These are phyloP conservation scores for Micromys minutus DNA, from an alignment of 2,113 vertebrate species.

Conservation along the genomic window DNA sequence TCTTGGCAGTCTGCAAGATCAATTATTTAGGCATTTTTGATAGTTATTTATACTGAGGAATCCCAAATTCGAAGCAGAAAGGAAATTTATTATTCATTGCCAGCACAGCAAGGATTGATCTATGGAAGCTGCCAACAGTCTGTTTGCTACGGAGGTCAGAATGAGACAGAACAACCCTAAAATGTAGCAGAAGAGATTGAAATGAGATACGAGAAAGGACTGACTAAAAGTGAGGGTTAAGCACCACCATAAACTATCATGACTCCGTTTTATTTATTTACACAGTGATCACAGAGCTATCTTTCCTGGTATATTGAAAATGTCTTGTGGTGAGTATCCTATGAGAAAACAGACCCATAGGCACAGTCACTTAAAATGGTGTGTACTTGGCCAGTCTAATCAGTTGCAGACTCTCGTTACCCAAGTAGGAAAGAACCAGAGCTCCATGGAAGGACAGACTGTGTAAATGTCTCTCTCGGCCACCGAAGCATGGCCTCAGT, in stretches of 20 bases:
- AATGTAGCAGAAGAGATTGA: slow-evolving; percentile 55
- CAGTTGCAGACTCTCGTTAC: neutral
- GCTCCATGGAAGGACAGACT: neutral
- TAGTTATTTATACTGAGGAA: slow-evolving; percentile 14
- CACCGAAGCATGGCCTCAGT: neutral
- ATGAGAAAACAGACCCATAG: neutral
- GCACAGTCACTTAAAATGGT: slow-evolving; percentile 53
- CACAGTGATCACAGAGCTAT: slow-evolving; percentile 6
- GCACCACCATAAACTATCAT: slow-evolving; percentile 42
- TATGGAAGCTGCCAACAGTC: slow-evolving; percentile 41
- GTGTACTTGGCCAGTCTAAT: slow-evolving; percentile 22
- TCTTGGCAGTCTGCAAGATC: neutral
- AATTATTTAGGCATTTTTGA: slow-evolving; percentile 43
- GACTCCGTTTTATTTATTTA: slow-evolving; percentile 52
- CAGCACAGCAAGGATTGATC: slow-evolving; percentile 47
- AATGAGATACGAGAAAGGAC: slow-evolving; percentile 54
- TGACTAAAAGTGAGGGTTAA: slow-evolving; percentile 57
- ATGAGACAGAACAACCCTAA: slow-evolving; percentile 25
- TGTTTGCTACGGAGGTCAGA: slow-evolving; percentile 54
- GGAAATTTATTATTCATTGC: slow-evolving; percentile 57
- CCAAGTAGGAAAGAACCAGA: neutral
- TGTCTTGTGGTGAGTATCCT: slow-evolving; percentile 1
- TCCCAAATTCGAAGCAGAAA: slow-evolving; percentile 48
- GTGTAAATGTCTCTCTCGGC: neutral
- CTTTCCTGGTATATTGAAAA: slow-evolving; percentile 25